Percentiles rank a stretch among this genome's conserved stretches.
phyloP scores from a whole-genome alignment of 35 echinoderm and acorn worm species.

The Eucidaris tribuloides region DNA sequence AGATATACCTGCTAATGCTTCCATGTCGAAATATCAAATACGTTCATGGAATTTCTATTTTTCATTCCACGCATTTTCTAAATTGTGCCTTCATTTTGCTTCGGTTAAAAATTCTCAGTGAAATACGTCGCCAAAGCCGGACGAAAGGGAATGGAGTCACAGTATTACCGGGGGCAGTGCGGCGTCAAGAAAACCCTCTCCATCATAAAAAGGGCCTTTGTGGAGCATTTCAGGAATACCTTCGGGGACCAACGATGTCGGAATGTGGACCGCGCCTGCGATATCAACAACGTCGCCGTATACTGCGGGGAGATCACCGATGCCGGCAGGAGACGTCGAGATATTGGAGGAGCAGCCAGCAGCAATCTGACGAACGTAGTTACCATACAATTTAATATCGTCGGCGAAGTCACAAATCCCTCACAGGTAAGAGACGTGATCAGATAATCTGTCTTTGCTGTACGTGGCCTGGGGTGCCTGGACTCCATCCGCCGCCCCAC shows the following conservation, averaged over 20 bases:
- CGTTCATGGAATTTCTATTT: background rate
- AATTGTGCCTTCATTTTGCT: background rate
- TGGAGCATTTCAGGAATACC: conserved; percentile 20
- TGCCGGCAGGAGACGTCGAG: background rate
- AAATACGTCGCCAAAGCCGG: background rate
- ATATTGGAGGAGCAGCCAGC: no score
- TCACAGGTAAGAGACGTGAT: no score
- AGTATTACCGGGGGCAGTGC: conserved; percentile 50
- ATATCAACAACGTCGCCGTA: background rate
- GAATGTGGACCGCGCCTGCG: background rate
- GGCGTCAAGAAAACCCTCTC: background rate
- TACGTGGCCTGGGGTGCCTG: no score
- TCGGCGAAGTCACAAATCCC: no score
- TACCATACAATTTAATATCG: no score
- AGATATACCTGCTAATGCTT: background rate
- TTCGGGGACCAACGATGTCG: background rate
- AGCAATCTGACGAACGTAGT: no score
- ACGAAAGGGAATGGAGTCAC: conserved; percentile 16
- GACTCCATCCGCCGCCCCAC: no score
- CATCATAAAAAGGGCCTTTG: conserved; percentile 18
- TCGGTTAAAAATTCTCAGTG: background rate
- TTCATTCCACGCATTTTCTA: background rate
- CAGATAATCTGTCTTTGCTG: no score
- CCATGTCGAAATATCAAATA: background rate
- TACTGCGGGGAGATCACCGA: conserved; percentile 48